Evolutionary conservation across 2,113 vertebrate species (phyloP), one percentile per base, ranked within the genome.

Genomic region (Pluvianellus socialis): DNA sequence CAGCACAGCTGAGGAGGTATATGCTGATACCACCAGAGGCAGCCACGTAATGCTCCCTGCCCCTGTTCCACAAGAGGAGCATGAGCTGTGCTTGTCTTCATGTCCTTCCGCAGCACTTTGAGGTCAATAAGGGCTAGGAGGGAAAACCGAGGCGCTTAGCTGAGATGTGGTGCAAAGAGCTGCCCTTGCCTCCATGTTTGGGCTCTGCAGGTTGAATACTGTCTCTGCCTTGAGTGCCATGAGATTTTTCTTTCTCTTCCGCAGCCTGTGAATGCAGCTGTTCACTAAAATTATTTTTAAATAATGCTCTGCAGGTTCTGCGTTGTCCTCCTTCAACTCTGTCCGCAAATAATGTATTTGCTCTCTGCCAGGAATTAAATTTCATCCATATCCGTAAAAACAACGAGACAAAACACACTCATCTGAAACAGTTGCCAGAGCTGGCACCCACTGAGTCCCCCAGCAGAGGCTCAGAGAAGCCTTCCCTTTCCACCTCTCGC

Each of bases 331-430:
- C 23, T 77, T 92, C 62, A 77, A 28, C 9, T 38, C 52, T 44
- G 33, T 38, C 49, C 62, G 79, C 62, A 94, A 76, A 91, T 35
- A 82, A 91, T 26, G 11, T 47, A 30, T 30, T 79, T 40, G 22
- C 30, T 38, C 30, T 75, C 56, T 66, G 68, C 32, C 45, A 87
- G 66, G 52, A 92, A 56, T 79, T 75, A 72, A 87, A 89, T 89
- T 84, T 92, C 70, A 67, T 45, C 65, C 83, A 3, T 91, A 86
- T 86, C 58, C 79, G 40, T 70, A 88, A 82, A 91, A 90, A 49
- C n/a, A 87, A 50, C 45, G 44, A 79, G 70, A 82, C 33, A 93
- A 92, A 95, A 92, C 49, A 82, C 30, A 52, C 38, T 79, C 6
- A 0, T 26, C 56, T 35, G 58, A 89, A 52, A 65, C 33, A 44